A percentile compares a stretch with the other conserved stretches of the same genome.
phyloP scores from a whole-genome alignment of 2,888 invertebrate genomes.

The Carterocephalus palaemon region DNA sequence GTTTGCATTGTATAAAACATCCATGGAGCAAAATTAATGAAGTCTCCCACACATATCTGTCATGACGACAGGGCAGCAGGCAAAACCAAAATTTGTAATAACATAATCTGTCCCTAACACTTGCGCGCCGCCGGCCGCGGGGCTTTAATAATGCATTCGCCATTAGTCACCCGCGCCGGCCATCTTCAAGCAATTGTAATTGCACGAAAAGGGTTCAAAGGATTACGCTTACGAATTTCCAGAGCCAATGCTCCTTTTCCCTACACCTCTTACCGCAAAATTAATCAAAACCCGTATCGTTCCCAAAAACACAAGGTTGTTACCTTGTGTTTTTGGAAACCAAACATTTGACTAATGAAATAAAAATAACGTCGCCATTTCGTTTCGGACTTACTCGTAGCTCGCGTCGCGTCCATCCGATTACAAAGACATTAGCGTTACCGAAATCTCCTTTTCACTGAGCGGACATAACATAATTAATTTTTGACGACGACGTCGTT shows the following conservation, averaged over 20 bases:
- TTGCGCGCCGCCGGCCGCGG: constrained; percentile 42
- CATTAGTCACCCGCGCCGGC: constrained; percentile 71
- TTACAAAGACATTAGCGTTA: constrained; percentile 55
- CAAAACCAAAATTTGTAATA: constrained; percentile 53
- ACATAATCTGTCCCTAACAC: constrained; percentile 73
- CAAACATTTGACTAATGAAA: constrained; percentile 42
- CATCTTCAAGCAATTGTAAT: constrained; percentile 72
- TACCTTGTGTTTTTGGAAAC: constrained; percentile 18
- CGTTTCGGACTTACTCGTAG: constrained; percentile 31
- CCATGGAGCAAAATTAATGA: neutral
- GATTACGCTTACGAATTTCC: constrained; percentile 59
- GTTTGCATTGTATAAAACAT: neutral
- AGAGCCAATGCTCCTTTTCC: constrained; percentile 44
- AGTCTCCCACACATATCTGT: constrained; percentile 10
- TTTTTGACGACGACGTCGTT: constrained; percentile 65
- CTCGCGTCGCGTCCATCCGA: constrained; percentile 27
- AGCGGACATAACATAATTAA: constrained; percentile 58
- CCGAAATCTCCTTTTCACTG: constrained; percentile 44
- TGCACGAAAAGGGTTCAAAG: constrained; percentile 63
- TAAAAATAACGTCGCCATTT: constrained; percentile 38
- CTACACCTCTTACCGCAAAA: constrained; percentile 39
- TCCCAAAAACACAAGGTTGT: constrained; percentile 6
- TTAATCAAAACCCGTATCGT: constrained; percentile 35
- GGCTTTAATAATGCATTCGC: constrained; percentile 74
- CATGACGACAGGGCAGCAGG: constrained; percentile 29